Evolutionary conservation across 2,113 vertebrate species (phyloP).

Genomic region (Pholis gunnellus): DNA sequence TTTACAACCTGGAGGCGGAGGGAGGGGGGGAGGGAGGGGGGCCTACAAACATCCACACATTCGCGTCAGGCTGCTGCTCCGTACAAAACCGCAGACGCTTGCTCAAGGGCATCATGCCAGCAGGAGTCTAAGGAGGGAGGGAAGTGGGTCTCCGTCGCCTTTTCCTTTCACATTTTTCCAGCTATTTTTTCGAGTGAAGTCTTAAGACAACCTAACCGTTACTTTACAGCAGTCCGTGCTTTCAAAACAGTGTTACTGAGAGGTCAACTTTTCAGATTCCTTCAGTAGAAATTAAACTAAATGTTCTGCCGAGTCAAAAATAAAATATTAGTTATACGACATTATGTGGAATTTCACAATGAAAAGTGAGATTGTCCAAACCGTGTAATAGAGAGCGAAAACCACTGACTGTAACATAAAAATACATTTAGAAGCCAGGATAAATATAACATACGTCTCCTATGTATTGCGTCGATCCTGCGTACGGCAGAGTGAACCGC

Average conservation of each 20-base stretch:
- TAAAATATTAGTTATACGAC: neutral
- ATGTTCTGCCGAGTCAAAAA: neutral
- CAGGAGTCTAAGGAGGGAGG: slow-evolving; percentile 14
- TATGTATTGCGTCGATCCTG: neutral
- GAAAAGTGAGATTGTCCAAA: neutral
- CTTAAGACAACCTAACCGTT: slow-evolving; percentile 6
- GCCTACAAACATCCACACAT: slow-evolving; percentile 58
- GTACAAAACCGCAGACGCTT: slow-evolving; percentile 56
- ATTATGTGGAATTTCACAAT: neutral
- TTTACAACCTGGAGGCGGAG: slow-evolving; percentile 54
- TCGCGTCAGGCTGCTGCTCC: slow-evolving; percentile 25
- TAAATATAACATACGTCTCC: neutral
- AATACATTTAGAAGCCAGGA: slow-evolving; percentile 2
- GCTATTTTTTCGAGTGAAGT: neutral
- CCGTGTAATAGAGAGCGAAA: neutral
- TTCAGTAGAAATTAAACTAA: neutral
- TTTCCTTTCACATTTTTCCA: slow-evolving; percentile 36
- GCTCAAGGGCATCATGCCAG: slow-evolving; percentile 57
- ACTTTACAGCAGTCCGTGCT: neutral
- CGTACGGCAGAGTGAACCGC: slow-evolving; percentile 27
- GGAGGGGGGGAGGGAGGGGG: slow-evolving; percentile 18
- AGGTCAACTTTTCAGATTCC: neutral
- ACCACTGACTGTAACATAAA: neutral
- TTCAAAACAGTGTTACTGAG: neutral
- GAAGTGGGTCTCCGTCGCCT: slow-evolving; percentile 34